Evolutionary conservation across 2,888 invertebrate species (phyloP).

Genomic region (Oscheius sp.): DNA sequence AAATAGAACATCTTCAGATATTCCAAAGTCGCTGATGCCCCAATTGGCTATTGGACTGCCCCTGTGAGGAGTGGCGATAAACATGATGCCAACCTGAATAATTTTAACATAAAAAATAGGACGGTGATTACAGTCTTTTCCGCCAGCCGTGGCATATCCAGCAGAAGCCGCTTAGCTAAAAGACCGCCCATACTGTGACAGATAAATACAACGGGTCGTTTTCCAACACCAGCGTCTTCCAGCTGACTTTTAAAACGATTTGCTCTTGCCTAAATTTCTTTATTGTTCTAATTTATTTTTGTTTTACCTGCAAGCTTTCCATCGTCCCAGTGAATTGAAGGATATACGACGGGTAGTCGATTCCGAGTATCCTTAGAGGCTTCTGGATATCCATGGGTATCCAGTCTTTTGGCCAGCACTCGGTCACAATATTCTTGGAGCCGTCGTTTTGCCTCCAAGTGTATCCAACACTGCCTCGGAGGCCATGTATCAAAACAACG

Average conservation of each 20-base stretch:
- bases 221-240: slow-evolving; percentile 61
- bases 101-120: not conserved
- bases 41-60: slow-evolving; percentile 67
- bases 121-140: slow-evolving; percentile 40
- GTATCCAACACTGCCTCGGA: slow-evolving; percentile 65
- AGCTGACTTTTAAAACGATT: slow-evolving; percentile 56
- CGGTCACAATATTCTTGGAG: slow-evolving; percentile 48
- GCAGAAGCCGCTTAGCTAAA: slow-evolving; percentile 64
- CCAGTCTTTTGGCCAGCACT: slow-evolving; percentile 72
- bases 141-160: slow-evolving; percentile 57
- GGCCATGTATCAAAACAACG: slow-evolving; percentile 68
- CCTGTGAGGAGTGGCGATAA: slow-evolving; percentile 69
- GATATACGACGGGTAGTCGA: slow-evolving; percentile 68
- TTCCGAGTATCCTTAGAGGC: slow-evolving; percentile 64
- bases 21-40: slow-evolving; percentile 57
- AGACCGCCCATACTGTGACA: slow-evolving; percentile 71
- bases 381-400: slow-evolving; percentile 59
- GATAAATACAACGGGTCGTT: slow-evolving; percentile 66
- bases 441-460: slow-evolving; percentile 69
- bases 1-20: slow-evolving; percentile 64
- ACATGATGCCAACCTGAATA: slow-evolving; percentile 63
- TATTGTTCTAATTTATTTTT: not conserved
- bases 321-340: slow-evolving; percentile 58
- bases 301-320: slow-evolving; percentile 53
- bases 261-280: slow-evolving; percentile 47